Conservation (phyloP, 2,113 vertebrate species). For the Leptosomus discolor region DNA sequence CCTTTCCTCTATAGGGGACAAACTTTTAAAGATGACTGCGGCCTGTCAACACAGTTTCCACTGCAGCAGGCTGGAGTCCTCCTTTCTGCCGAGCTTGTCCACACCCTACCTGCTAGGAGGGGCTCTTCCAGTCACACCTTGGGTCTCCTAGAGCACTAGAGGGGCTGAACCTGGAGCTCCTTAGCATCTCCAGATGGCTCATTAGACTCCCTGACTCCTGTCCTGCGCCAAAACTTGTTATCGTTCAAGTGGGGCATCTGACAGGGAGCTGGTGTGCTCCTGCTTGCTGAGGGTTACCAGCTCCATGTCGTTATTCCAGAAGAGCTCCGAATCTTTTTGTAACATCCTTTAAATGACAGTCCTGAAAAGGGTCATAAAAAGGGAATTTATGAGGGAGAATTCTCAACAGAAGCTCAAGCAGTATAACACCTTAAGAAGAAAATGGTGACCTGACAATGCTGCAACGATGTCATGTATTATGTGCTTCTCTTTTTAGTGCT, state of each 20-base stretch:
- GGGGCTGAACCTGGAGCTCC: not conserved
- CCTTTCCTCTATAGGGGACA: not conserved
- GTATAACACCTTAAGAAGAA: slow-evolving; percentile 19
- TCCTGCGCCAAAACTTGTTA: not conserved
- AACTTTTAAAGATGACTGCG: not conserved
- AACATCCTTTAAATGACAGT: not conserved
- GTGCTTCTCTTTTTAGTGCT: not conserved
- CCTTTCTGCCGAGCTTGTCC: not conserved
- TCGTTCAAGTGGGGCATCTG: not conserved
- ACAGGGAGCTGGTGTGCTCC: not conserved
- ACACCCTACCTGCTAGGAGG: not conserved
- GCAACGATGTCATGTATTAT: slow-evolving; percentile 9
- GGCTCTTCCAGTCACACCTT: not conserved
- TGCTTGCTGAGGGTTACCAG: not conserved
- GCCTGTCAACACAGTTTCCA: not conserved
- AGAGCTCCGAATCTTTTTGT: not conserved
- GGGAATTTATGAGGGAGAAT: slow-evolving; percentile 44
- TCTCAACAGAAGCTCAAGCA: slow-evolving; percentile 23
- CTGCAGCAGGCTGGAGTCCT: not conserved
- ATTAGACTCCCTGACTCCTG: not conserved
- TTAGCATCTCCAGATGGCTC: not conserved
- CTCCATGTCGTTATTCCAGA: not conserved
- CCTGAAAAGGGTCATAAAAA: not conserved
- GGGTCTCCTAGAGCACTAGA: not conserved
- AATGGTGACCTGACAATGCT: slow-evolving; percentile 5